Base-by-base conservation (phyloP, 1,140 invertebrate genomes). In the Euwallacea similis region DNA sequence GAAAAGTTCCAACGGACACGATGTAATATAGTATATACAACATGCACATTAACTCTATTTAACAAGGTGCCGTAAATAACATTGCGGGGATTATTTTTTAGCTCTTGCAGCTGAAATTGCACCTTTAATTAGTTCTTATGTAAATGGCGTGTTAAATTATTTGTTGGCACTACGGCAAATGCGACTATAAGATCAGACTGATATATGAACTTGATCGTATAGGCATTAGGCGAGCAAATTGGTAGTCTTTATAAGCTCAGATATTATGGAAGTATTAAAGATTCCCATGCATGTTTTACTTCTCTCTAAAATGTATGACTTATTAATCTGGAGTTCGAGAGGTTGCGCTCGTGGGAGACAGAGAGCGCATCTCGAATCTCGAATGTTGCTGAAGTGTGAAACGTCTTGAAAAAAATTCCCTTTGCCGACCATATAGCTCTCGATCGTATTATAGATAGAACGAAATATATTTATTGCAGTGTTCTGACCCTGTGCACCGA, bases 11-110 rank as follows among this genome's bases (percentile, higher is more conserved):
- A 61, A 46, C n/a, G 56, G 64, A 72, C 70, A 72, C 66, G 70
- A 61, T 72, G 70, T 72, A 72, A 72, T 72, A 72, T 72, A 72
- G 56, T 72, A 72, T 72, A 72, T 66, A 59, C 70, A 72, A 72
- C 70, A 72, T 72, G 65, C 70, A 72, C 70, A 72, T 72, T 72
- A 66, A 71, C 69, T 71, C 69, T 60, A 71, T 71, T 71, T 71
- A 71, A 72, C 70, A 67, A 67, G 63, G 64, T 63, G 62, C 56
- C 21, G 64, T 66, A 66, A 72, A 72, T 66, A 72, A 72, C 64
- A 63, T 66, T 56, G 53, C 67, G 60, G 55, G 60, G 62, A 64
- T 64, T 71, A 47, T 47, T 41, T 62, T 59, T 71, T 54, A 60
- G 13, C 16, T 42, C 33, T 16, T 59, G 55, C 43, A 15, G 55